Percentiles rank a stretch among this genome's conserved stretches.
phyloP scores from a whole-genome alignment of 2,888 invertebrate species.

The Argyra leucocephala region DNA sequence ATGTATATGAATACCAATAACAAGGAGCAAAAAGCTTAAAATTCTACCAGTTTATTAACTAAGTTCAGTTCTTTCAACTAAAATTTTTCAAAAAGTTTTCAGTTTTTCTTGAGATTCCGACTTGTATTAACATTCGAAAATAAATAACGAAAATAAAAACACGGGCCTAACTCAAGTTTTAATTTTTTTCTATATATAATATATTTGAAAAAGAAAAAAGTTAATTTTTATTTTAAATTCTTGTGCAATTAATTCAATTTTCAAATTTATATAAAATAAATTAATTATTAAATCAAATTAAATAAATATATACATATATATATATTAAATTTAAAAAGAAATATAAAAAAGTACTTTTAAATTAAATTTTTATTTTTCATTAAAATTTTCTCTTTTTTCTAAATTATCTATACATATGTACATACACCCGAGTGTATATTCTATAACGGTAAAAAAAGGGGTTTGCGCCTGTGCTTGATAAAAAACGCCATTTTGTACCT shows the following conservation, averaged over 20 bases:
- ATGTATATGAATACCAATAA: too few species aligned
- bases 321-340: too few species aligned
- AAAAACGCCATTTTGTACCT: conserved; percentile 3
- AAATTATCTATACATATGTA: not conserved
- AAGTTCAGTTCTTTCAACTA: not conserved
- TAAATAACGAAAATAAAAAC: not conserved
- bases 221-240: too few species aligned
- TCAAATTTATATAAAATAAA: too few species aligned
- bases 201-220: too few species aligned
- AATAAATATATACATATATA: too few species aligned
- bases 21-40: too few species aligned
- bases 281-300: too few species aligned
- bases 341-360: too few species aligned
- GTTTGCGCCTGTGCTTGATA: not conserved
- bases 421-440: not conserved
- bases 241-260: too few species aligned
- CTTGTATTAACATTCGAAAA: not conserved
- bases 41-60: not conserved
- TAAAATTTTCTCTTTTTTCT: not conserved
- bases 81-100: not conserved
- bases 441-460: not conserved
- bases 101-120: not conserved
- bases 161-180: not conserved
- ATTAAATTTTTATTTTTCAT: too few species aligned
- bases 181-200: too few species aligned